These are phyloP conservation scores for Halictus ligatus DNA, from an alignment of 2,888 invertebrate genomes.

Conservation along the genomic window DNA sequence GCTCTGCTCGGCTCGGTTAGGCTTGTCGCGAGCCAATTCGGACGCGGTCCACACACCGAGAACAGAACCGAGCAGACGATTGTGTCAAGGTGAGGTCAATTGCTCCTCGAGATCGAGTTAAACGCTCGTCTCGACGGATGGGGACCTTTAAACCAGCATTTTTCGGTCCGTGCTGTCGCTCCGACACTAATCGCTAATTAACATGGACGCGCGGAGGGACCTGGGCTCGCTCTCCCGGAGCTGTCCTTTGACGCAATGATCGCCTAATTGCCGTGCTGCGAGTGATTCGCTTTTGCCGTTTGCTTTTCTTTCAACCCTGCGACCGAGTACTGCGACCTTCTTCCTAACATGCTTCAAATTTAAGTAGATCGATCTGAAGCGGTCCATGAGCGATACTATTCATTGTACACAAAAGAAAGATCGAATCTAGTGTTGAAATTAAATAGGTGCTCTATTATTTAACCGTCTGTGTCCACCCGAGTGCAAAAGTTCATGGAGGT, in stretches of 20 bases:
- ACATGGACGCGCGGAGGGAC: neutral
- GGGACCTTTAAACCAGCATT: constrained; percentile 2
- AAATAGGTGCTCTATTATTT: neutral
- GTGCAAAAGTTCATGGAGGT: no score
- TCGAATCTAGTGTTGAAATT: neutral
- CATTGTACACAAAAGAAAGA: no score
- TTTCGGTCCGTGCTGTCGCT: constrained; percentile 3
- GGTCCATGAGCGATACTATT: neutral
- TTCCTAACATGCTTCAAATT: neutral
- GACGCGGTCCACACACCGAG: constrained; percentile 8
- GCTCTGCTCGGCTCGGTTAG: neutral
- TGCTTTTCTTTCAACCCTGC: neutral
- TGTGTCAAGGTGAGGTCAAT: constrained; percentile 59
- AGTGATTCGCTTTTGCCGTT: neutral
- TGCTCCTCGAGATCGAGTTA: constrained; percentile 40
- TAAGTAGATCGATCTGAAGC: neutral
- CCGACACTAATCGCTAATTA: constrained; percentile 5
- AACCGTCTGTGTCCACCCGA: no score
- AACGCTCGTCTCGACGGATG: constrained; percentile 5
- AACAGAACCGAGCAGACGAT: constrained; percentile 38
- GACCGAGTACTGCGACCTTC: neutral
- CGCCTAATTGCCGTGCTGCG: neutral
- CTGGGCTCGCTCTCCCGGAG: neutral
- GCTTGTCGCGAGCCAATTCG: constrained; percentile 13
- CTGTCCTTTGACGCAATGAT: neutral